A percentile compares a stretch with the other conserved stretches of the same genome.
These are phyloP conservation scores for Diabrotica balteata DNA, from an alignment of 2,888 invertebrate species.

Conservation along the genomic window DNA sequence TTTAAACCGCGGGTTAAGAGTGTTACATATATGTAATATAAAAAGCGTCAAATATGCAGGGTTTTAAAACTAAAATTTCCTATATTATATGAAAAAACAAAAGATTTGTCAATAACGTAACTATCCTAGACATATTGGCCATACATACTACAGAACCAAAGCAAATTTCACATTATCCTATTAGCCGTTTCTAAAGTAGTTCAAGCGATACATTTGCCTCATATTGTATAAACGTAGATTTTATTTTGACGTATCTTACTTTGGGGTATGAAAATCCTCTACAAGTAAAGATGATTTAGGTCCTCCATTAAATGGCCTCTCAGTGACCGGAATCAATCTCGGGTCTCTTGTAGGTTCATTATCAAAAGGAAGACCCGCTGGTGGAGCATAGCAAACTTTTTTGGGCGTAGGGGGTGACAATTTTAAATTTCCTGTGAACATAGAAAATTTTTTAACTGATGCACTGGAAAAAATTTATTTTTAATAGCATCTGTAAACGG, in stretches of 20 bases:
- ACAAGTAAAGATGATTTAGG: conserved; percentile 78
- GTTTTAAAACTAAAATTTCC: too few species aligned
- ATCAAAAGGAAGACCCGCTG: conserved; percentile 51
- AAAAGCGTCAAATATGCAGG: too few species aligned
- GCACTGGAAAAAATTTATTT: too few species aligned
- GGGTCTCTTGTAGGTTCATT: conserved; percentile 84
- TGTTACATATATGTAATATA: too few species aligned
- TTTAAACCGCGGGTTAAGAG: too few species aligned
- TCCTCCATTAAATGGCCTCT: conserved; percentile 95
- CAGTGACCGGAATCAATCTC: conserved; percentile 76
- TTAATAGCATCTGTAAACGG: too few species aligned
- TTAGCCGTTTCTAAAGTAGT: background rate
- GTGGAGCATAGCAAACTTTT: background rate
- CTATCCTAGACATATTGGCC: too few species aligned
- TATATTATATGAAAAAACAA: too few species aligned
- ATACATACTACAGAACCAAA: too few species aligned
- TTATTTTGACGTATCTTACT: conserved; percentile 63
- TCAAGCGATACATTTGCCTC: too few species aligned
- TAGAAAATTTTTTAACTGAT: too few species aligned
- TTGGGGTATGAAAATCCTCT: conserved; percentile 85
- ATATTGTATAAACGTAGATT: background rate
- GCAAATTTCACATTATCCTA: background rate
- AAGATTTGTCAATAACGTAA: too few species aligned
- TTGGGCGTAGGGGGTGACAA: background rate
- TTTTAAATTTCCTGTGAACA: conserved; percentile 66